A percentile compares a stretch with the other conserved stretches of the same genome.
Conservation (phyloP, 2,797 vertebrate species). For the Pelobates cultripes region DNA sequence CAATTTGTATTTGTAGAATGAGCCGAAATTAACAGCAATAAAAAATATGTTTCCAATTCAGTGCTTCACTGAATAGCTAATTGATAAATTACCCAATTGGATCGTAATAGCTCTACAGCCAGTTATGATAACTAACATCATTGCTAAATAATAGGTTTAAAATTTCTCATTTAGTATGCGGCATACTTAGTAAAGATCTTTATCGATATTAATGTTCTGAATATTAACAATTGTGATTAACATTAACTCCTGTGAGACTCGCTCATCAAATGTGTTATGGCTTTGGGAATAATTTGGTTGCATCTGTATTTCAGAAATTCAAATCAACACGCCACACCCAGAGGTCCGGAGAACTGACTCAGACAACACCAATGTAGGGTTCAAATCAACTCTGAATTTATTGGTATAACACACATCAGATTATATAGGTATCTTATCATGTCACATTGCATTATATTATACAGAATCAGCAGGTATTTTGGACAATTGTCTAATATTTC, state of each 20-base stretch:
- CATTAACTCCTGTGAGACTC: neutral
- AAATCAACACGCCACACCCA: too few species aligned
- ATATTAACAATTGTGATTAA: neutral
- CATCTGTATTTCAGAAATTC: too few species aligned
- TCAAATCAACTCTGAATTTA: too few species aligned
- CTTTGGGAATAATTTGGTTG: too few species aligned
- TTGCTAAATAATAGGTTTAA: conserved; percentile 50
- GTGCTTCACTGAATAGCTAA: conserved; percentile 30
- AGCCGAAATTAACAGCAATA: conserved; percentile 43
- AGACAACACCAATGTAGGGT: too few species aligned
- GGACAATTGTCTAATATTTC: too few species aligned
- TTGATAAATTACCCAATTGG: conserved; percentile 36
- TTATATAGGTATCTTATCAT: too few species aligned
- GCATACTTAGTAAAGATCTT: neutral
- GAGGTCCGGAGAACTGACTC: too few species aligned
- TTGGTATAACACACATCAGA: too few species aligned
- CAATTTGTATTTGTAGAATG: conserved; percentile 35
- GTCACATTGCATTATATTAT: too few species aligned
- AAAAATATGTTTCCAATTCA: conserved; percentile 37
- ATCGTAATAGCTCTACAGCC: conserved; percentile 34
- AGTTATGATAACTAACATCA: conserved; percentile 45
- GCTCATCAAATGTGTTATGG: neutral
- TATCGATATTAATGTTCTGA: conserved; percentile 39
- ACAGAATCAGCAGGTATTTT: too few species aligned
- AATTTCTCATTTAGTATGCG: conserved; percentile 28